These are phyloP conservation scores for Siphlonurus alternatus DNA, from an alignment of 2,888 invertebrate species.

Conservation along the genomic window DNA sequence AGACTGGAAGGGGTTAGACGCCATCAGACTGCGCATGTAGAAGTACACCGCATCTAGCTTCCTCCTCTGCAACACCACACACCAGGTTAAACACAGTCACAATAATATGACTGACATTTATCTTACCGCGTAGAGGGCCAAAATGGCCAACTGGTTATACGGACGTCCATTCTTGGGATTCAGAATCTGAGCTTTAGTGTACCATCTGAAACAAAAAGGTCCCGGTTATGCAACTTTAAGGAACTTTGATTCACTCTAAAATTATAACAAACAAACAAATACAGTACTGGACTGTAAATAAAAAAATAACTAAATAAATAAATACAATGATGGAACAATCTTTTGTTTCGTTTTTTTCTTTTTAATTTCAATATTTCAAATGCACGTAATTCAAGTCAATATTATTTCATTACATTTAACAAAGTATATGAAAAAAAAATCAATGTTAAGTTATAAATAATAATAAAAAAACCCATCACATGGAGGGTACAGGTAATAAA, in stretches of 20 bases:
- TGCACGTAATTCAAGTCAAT: no score
- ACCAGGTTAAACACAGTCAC: constrained; percentile 9
- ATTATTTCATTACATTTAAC: no score
- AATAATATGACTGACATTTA: background rate
- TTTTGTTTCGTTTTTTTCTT: no score
- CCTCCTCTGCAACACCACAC: constrained; percentile 48
- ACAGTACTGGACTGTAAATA: constrained; percentile 4
- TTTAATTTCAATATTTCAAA: no score
- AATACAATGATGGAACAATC: no score
- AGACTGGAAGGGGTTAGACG: constrained; percentile 81
- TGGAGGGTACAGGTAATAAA: no score
- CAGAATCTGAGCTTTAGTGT: constrained; percentile 81
- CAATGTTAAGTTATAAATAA: no score
- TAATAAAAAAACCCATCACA: no score
- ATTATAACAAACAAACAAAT: constrained; percentile 7
- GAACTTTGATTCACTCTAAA: background rate
- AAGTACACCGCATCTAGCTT: constrained; percentile 94
- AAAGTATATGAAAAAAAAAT: no score
- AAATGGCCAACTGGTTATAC: constrained; percentile 84
- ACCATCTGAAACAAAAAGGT: constrained; percentile 48
- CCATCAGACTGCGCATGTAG: constrained; percentile 88
- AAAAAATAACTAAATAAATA: background rate
- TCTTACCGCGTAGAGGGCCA: constrained; percentile 64
- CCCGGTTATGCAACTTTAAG: background rate
- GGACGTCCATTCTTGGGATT: constrained; percentile 91